phyloP scores from a whole-genome alignment of 1,140 invertebrate species.

The Ceratina calcarata region DNA sequence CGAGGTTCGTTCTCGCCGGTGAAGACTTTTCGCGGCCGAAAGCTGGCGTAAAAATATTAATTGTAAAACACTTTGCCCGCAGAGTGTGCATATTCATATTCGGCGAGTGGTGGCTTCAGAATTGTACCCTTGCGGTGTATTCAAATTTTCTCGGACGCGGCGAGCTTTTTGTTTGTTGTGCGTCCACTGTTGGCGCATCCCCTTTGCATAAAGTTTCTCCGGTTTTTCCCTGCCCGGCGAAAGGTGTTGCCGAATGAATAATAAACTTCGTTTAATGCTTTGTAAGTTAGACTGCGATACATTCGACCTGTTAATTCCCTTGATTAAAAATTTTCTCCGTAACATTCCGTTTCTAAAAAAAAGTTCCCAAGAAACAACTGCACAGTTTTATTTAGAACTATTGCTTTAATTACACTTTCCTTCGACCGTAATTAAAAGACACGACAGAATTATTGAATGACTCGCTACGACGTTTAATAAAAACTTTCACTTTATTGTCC shows the following conservation, averaged over 20 bases:
- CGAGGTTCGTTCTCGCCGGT: not conserved
- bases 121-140: conserved; percentile 8
- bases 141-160: conserved; percentile 16
- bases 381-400: too few species aligned
- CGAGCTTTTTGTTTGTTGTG: not conserved
- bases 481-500: not conserved
- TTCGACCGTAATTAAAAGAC: too few species aligned
- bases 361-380: too few species aligned
- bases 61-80: conserved; percentile 38
- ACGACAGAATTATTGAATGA: too few species aligned
- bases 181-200: not conserved
- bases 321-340: too few species aligned
- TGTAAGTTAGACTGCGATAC: not conserved
- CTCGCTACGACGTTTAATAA: too few species aligned
- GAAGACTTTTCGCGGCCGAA: not conserved
- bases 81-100: conserved; percentile 37
- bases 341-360: too few species aligned
- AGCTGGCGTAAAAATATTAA: conserved; percentile 39
- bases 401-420: too few species aligned
- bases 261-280: not conserved
- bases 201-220: not conserved
- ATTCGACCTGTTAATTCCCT: too few species aligned
- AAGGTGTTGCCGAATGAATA: conserved; percentile 4
- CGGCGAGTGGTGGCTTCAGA: not conserved
- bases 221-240: not conserved